These are phyloP conservation scores for Nyctibius grandis DNA, from an alignment of 2,797 vertebrate species.

Conservation along the genomic window DNA sequence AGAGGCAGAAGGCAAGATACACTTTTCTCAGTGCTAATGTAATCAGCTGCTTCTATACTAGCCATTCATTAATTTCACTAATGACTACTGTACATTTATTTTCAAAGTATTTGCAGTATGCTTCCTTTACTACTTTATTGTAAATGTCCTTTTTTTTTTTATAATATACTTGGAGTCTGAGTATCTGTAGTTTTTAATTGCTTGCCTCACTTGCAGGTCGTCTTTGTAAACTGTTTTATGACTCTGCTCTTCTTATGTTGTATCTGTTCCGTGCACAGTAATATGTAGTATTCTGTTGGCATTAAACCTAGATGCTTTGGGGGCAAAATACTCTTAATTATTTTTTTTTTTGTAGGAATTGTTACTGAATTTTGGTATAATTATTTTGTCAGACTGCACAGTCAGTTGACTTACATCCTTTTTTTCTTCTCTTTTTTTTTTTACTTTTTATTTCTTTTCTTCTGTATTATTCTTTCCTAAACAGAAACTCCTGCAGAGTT, in stretches of 20 bases:
- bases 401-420: fast-evolving
- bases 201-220: not conserved
- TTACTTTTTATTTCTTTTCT: no score
- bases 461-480: not conserved
- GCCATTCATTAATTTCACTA: not conserved
- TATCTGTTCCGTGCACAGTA: not conserved
- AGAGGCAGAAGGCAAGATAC: not conserved
- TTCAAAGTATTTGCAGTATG: not conserved
- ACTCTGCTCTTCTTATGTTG: not conserved
- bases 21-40: not conserved
- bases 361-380: not conserved
- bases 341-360: not conserved
- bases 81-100: not conserved
- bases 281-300: fast-evolving
- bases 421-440: not conserved
- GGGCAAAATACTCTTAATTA: not conserved
- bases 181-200: not conserved
- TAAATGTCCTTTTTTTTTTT: not conserved
- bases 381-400: not conserved
- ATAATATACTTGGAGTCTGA: not conserved
- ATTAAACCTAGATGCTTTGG: not conserved
- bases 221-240: not conserved
- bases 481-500: not conserved
- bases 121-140: not conserved
- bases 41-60: not conserved